Evolutionary conservation across 2,888 invertebrate genomes (phyloP), one percentile per base, ranked within the genome.

Genomic region (Colostygia pectinataria): DNA sequence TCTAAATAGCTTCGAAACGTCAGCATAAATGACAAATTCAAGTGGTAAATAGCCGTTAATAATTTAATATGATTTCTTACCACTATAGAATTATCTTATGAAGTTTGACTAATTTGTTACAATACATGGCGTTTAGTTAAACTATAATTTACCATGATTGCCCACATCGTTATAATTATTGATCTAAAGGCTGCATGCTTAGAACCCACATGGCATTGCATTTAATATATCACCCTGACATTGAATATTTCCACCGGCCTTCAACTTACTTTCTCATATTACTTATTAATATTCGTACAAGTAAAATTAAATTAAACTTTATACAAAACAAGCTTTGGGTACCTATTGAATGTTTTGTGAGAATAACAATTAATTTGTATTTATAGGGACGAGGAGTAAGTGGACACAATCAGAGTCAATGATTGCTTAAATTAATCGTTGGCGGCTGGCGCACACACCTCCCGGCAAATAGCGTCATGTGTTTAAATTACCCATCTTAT

Each of bases 351-450:
- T 56, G 42, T 45, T 33, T 40, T 34, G 49, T 48, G 33, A 36
- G 57, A 59, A 52, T 41, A 61, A 43, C 53, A 58, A 57, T 57
- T 51, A 55, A 50, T 53, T 54, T 52, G 53, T 41, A 73, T 71
- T 66, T 66, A 66, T 54, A 63, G 58, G 55, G 57, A 52, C 59
- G 58, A 63, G 53, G 57, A 63, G 64, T 72, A 78, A 77, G 71
- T 71, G 74, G 73, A 62, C 58, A 68, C 81, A 84, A 85, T 85
- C 83, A 86, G 67, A 74, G 74, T 71, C 68, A 71, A 74, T 82
- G 83, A 87, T 82, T 83, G 80, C 71, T 79, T 82, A 80, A 84
- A 87, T 86, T 72, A 79, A 77, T 77, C 58, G 76, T 62, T 72
- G 72, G 67, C 77, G 71, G 66, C 66, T 63, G 59, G 66, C 62